These are phyloP conservation scores for Brachionus paranguensis DNA, from an alignment of 1,140 invertebrate genomes.

Conservation along the genomic window DNA sequence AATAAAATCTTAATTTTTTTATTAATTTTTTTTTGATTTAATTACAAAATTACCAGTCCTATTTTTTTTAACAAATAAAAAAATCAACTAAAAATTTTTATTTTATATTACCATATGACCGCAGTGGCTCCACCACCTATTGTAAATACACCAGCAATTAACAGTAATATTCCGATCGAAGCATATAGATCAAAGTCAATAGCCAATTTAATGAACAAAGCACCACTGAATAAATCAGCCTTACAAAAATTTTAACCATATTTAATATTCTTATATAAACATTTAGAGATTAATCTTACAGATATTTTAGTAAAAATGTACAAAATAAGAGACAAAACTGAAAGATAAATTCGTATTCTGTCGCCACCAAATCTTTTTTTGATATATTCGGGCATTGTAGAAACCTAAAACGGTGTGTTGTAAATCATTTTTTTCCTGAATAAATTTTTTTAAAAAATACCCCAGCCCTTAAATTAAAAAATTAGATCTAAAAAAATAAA, in stretches of 20 bases:
- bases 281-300: too few relatives aligned
- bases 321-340: slow-evolving; percentile 59
- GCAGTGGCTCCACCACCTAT: slow-evolving; percentile 43
- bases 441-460: background rate
- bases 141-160: slow-evolving; percentile 57
- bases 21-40: background rate
- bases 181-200: slow-evolving; percentile 52
- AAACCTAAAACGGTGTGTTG: slow-evolving; percentile 48
- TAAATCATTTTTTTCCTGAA: background rate
- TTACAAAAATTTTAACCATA: background rate
- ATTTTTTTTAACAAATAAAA: background rate
- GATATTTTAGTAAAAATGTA: slow-evolving; percentile 63
- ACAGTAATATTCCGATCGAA: slow-evolving; percentile 54
- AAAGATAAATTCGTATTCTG: slow-evolving; percentile 59
- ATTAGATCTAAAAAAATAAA: background rate
- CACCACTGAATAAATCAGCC: slow-evolving; percentile 47
- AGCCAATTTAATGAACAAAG: slow-evolving; percentile 24
- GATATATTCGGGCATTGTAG: slow-evolving; percentile 61
- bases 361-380: slow-evolving; percentile 60
- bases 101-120: slow-evolving; percentile 13
- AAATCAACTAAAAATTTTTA: background rate
- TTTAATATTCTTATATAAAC: too few relatives aligned
- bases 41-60: slow-evolving; percentile 45
- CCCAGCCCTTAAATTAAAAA: slow-evolving; percentile 3
- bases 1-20: slow-evolving; percentile 50